These are phyloP conservation scores for Caenorhabditis briggsae DNA, from an alignment of 1,140 invertebrate species.

Conservation along the genomic window DNA sequence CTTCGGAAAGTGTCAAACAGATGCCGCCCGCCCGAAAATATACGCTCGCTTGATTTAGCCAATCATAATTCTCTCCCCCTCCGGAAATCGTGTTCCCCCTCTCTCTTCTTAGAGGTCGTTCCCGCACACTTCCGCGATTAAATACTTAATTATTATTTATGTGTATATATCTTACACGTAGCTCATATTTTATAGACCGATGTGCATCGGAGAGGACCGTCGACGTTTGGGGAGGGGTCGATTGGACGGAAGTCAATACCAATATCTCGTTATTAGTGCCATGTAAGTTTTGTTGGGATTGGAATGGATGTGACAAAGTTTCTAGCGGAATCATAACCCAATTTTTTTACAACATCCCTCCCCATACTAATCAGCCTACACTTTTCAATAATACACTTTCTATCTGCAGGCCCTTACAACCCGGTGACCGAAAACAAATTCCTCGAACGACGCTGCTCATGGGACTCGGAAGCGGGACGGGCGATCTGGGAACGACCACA, in stretches of 20 bases:
- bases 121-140: slow-evolving; percentile 16
- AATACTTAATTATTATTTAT: slow-evolving; percentile 56
- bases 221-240: slow-evolving; percentile 59
- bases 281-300: slow-evolving; percentile 34
- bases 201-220: slow-evolving; percentile 59
- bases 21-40: slow-evolving; percentile 2
- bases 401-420: slow-evolving; percentile 56
- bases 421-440: slow-evolving; percentile 48
- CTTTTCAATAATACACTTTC: too few species aligned
- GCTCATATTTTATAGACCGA: slow-evolving; percentile 51
- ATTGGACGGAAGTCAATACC: slow-evolving; percentile 58
- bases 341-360: neutral
- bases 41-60: slow-evolving; percentile 36
- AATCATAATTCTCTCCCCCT: slow-evolving; percentile 34
- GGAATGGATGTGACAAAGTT: too few species aligned
- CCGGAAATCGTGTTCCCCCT: slow-evolving; percentile 8
- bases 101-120: neutral
- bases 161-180: slow-evolving; percentile 13
- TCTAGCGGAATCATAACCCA: too few species aligned
- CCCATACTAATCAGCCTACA: neutral
- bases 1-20: slow-evolving; percentile 10
- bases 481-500: slow-evolving; percentile 56
- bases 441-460: slow-evolving; percentile 58
- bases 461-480: slow-evolving; percentile 51
- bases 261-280: slow-evolving; percentile 48